Evolutionary conservation across 2,888 invertebrate species (phyloP), one percentile per base, ranked within the genome.

Genomic region (Carabus problematicus): DNA sequence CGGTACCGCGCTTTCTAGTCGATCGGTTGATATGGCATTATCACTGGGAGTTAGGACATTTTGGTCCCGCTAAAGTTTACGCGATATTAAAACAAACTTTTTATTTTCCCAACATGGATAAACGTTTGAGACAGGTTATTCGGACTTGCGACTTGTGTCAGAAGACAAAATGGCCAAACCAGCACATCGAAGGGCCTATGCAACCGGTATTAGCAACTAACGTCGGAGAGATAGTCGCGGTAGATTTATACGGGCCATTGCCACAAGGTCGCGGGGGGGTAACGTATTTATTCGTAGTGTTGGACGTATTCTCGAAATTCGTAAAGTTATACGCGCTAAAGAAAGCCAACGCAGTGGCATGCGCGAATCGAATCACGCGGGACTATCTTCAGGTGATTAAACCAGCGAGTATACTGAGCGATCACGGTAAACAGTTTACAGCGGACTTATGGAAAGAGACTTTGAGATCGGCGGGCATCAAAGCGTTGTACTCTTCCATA

Each of bases 341-440:
- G 39, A 69, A 43, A 66, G 63, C 63, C 41, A 69, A 64, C 1
- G 63, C 70, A 9, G 11, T 9, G 11, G 45, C 54, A 49, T 49
- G 60, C 9, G 54, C 60, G 11, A 67, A 63, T 7, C 18, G 56
- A n/a, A 18, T 12, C 11, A n/a, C n/a, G 14, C n/a, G n/a, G n/a
- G n/a, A n/a, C n/a, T n/a, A n/a, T n/a, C n/a, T n/a, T n/a, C n/a
- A n/a, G n/a, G n/a, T 4, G 3, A 12, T 1, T 16, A 49, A 12
- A 4, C 7, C 11, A n/a, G n/a, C n/a, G n/a, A n/a, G n/a, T 8
- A 63, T 72, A 39, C 45, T 72, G 9, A 69, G 59, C 18, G 63
- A 71, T 43, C 71, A 71, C 49, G 63, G 71, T 11, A 59, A 68
- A 40, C 71, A 68, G 29, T 71, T 71, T 39, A 71, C 68, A 1